Evolutionary conservation across 35 echinoderm and acorn worm species (phyloP).

Genomic region (Ophiothrix spiculata): DNA sequence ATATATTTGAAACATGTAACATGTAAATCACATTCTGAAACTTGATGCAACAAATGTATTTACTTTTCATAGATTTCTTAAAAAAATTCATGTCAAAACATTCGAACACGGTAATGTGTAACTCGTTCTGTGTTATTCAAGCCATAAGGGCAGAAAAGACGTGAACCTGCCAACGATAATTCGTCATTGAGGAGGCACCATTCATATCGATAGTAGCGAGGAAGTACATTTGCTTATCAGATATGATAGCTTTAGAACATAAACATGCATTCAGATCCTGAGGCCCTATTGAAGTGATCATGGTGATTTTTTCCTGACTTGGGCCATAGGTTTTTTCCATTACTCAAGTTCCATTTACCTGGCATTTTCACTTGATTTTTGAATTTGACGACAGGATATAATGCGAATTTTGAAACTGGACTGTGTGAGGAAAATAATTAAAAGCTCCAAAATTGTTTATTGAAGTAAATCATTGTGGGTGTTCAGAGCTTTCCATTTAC

Average conservation of each 20-base stretch:
- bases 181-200: neutral
- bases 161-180: neutral
- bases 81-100: neutral
- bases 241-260: slow-evolving; percentile 2
- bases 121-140: slow-evolving; percentile 2
- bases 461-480: too few species aligned
- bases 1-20: too few species aligned
- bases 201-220: neutral
- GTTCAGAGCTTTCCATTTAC: too few species aligned
- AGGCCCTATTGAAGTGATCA: neutral
- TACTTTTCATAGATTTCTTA: neutral
- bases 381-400: too few species aligned
- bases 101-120: neutral
- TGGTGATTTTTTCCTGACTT: neutral
- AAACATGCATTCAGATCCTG: neutral
- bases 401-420: too few species aligned
- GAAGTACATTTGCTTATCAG: neutral
- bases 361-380: too few species aligned
- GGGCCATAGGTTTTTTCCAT: neutral
- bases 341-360: too few species aligned
- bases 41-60: too few species aligned
- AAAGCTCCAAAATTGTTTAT: too few species aligned
- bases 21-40: too few species aligned
- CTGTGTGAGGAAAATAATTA: too few species aligned
- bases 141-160: neutral